Base-by-base conservation (phyloP, 2,888 invertebrate genomes). In the Eristalis pertinax region DNA sequence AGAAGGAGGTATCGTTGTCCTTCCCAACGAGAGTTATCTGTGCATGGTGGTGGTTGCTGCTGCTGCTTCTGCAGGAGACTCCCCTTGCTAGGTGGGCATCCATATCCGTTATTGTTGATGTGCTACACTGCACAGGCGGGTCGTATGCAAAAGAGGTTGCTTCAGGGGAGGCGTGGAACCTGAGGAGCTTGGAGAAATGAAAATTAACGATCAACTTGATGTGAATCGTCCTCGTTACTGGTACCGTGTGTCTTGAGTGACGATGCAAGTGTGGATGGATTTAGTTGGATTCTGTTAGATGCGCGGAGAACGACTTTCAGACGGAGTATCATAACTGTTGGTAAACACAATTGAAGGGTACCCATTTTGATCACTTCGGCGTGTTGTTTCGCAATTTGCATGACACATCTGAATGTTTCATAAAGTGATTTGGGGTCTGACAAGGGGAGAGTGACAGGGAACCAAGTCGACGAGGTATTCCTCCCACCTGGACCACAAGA, bases 81-180 rank as follows among this genome's bases (percentile, higher is more conserved):
- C 24, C 2, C 24, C 29, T 38, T 62, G 65, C n/a, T 50, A 77
- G 38, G 63, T 32, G 50, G 60, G 58, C 7, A 60, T 29, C 26
- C 38, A 60, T 68, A 56, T 73, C 43, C 68, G 35, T 82, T 82
- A 78, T 78, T 72, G 68, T 41, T 74, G 76, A 74, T 70, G 62
- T 70, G 69, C 11, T 65, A 78, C 78, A 78, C 65, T 78, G 82
- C 56, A 78, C 78, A 70, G 82, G 82, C 78, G 86, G 82, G 74
- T 43, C 74, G 24, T 69, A 73, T 74, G 76, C 43, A 70, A 68
- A 72, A 56, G 68, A 77, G 75, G 63, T 68, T 35, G 56, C 69
- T 32, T 32, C 8, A 1, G 32, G 32, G 64, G 62, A 72, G 56
- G 75, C 56, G 38, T 32, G 68, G 76, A 76, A 80, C 76, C 58